Conservation (phyloP, 35 echinoderm and acorn worm species). For the Lytechinus pictus region DNA sequence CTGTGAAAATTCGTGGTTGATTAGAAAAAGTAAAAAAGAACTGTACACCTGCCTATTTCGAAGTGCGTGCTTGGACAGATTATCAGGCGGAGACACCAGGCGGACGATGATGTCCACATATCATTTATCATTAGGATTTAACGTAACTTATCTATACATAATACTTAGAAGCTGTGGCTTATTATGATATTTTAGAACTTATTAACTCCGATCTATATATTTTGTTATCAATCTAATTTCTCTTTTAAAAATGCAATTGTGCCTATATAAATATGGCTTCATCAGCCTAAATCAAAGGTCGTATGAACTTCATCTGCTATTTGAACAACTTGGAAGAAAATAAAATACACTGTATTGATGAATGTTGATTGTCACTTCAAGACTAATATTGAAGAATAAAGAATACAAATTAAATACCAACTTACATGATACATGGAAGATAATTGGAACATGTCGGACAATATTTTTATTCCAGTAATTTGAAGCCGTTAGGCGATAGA, state of each 20-base stretch:
- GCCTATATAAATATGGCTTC: not conserved
- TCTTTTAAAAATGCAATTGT: no score
- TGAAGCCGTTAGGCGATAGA: not conserved
- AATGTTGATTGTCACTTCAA: not conserved
- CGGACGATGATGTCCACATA: not conserved
- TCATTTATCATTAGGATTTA: not conserved
- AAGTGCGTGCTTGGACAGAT: not conserved
- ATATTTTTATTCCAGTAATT: constrained; percentile 7
- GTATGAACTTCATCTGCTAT: not conserved
- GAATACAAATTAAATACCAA: not conserved
- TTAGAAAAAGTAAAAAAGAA: not conserved
- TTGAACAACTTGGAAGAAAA: not conserved
- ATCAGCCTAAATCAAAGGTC: not conserved
- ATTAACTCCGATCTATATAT: not conserved
- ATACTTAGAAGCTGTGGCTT: no score
- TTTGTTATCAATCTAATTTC: no score
- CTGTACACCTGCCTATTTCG: constrained; percentile 2
- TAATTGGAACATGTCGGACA: not conserved
- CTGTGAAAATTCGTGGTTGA: not conserved
- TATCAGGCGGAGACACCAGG: not conserved
- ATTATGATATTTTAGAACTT: not conserved
- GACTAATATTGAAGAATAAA: not conserved
- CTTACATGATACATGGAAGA: not conserved
- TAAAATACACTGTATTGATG: not conserved
- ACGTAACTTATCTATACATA: no score